Evolutionary conservation across 1,140 invertebrate genomes (phyloP).

Genomic region (Heliothis subflexa): DNA sequence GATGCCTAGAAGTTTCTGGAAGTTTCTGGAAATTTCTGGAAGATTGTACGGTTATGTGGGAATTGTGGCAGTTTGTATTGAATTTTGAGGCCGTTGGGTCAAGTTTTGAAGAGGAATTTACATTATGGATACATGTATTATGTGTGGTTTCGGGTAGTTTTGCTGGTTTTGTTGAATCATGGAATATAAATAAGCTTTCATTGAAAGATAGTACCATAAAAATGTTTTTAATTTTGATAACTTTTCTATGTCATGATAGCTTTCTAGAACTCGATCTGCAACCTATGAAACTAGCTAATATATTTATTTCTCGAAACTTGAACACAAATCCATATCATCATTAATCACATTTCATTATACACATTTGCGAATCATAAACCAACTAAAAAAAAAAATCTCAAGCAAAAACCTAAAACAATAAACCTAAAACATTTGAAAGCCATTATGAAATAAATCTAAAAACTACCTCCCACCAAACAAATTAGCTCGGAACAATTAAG

Average conservation of each 20-base stretch:
- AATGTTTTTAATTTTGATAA: no score
- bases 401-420: no score
- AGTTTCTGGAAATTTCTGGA: no score
- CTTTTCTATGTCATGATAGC: no score
- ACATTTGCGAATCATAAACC: no score
- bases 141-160: background rate
- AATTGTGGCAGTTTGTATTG: constrained; percentile 6
- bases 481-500: constrained; percentile 35
- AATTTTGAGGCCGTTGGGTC: constrained; percentile 16
- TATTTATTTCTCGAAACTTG: no score
- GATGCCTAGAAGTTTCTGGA: constrained; percentile 3
- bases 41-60: background rate
- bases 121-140: background rate
- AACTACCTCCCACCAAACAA: constrained; percentile 1
- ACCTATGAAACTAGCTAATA: no score
- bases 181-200: background rate
- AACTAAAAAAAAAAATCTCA: no score
- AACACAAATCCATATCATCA: background rate
- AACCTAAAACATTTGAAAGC: background rate
- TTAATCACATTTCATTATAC: background rate
- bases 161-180: background rate
- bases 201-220: no score
- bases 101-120: background rate
- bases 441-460: constrained; percentile 2
- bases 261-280: no score